Conservation (phyloP, 2,797 vertebrate species). For the Tadarida brasiliensis region DNA sequence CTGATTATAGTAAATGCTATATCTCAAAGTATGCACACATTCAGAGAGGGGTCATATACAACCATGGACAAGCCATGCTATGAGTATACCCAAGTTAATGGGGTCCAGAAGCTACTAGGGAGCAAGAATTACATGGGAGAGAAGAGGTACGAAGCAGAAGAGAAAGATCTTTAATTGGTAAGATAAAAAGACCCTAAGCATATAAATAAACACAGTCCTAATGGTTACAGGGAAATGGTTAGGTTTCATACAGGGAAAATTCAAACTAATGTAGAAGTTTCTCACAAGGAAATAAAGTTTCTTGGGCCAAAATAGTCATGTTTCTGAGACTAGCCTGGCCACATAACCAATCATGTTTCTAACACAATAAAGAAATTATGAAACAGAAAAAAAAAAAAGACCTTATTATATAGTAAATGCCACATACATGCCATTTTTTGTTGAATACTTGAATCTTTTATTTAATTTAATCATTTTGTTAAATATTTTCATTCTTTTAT, state of each 20-base stretch:
- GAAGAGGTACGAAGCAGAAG: not conserved
- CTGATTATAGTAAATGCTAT: not conserved
- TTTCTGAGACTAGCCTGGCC: not conserved
- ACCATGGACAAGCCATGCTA: not conserved
- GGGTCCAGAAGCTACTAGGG: fast-evolving
- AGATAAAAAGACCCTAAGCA: not conserved
- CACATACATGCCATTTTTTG: not conserved
- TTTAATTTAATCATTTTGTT: not conserved
- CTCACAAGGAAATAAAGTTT: not conserved
- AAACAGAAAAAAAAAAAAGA: not conserved
- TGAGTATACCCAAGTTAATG: fast-evolving
- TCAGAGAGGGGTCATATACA: not conserved
- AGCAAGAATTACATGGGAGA: not conserved
- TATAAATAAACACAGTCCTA: not conserved
- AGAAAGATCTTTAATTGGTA: not conserved
- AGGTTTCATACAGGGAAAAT: no score
- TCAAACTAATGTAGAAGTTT: not conserved
- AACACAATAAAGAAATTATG: not conserved
- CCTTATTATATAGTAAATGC: not conserved
- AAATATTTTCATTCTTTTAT: not conserved
- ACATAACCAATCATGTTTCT: not conserved
- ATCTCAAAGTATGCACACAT: not conserved
- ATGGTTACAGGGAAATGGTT: no score
- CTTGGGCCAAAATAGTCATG: not conserved
- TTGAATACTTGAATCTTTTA: not conserved